A percentile compares a stretch with the other conserved stretches of the same genome.
Evolutionary conservation across 2,797 vertebrate genomes (phyloP).

Genomic region (Thripadectes ignobilis): DNA sequence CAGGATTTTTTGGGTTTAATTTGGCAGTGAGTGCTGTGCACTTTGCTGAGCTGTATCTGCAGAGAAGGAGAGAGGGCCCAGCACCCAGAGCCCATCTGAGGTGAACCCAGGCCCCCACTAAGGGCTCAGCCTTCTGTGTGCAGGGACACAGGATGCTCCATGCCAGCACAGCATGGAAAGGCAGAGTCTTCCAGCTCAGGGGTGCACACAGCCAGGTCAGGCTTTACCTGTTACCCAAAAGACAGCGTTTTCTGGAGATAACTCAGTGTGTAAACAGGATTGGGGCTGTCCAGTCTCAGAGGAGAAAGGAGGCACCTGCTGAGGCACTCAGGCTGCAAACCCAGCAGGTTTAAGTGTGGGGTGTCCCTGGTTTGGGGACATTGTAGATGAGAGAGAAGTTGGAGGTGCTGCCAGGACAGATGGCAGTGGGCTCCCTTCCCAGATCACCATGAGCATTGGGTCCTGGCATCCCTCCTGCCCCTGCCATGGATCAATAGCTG

Average conservation of each 20-base stretch:
- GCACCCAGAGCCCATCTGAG: neutral
- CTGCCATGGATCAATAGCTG: neutral
- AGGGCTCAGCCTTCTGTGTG: neutral
- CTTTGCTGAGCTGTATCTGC: neutral
- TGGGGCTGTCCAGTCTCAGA: neutral
- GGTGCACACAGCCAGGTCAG: neutral
- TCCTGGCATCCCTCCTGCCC: fast-evolving
- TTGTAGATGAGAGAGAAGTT: neutral
- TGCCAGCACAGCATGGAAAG: neutral
- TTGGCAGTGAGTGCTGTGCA: neutral
- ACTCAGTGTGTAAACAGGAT: neutral
- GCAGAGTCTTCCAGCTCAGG: neutral
- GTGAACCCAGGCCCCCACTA: fast-evolving
- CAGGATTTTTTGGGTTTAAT: neutral
- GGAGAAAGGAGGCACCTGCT: neutral
- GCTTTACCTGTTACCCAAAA: neutral
- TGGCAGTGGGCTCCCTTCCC: neutral
- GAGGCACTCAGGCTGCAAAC: neutral
- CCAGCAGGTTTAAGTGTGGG: fast-evolving
- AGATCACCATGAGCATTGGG: fast-evolving
- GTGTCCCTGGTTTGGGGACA: neutral
- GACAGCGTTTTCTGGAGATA: neutral
- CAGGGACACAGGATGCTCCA: neutral
- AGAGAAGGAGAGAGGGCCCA: neutral
- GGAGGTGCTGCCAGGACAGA: neutral